These are phyloP conservation scores for Pelmatolapia mariae DNA, from an alignment of 2,113 vertebrate species.

Conservation along the genomic window DNA sequence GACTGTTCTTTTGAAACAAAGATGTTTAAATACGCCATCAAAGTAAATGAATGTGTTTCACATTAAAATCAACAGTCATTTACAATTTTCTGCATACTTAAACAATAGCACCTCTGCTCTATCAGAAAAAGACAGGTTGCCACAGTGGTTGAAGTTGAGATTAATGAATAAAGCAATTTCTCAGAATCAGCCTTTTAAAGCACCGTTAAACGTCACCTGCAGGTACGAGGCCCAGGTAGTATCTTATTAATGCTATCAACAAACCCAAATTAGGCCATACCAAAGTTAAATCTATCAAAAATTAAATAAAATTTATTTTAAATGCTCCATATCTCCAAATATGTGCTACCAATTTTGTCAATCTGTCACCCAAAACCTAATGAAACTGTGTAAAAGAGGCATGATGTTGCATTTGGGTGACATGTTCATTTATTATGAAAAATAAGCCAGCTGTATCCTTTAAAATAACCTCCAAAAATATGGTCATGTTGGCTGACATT, in stretches of 20 bases:
- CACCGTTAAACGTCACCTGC: background rate
- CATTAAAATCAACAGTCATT: background rate
- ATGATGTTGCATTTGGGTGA: background rate
- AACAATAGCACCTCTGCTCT: background rate
- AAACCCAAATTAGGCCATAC: background rate
- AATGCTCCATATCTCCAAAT: background rate
- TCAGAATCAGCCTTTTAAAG: background rate
- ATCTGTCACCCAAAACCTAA: background rate
- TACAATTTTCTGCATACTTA: background rate
- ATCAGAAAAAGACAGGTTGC: background rate
- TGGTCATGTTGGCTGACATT: background rate
- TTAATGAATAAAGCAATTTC: background rate
- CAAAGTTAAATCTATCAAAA: background rate
- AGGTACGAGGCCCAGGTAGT: background rate
- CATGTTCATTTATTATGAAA: background rate
- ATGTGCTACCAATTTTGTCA: background rate
- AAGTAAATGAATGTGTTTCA: background rate
- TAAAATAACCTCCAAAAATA: background rate
- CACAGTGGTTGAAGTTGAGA: background rate
- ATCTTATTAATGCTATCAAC: background rate
- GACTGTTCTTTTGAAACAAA: background rate
- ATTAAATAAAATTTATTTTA: background rate
- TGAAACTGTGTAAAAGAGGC: background rate
- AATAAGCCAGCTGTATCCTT: background rate
- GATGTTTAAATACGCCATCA: background rate